Base-by-base conservation (phyloP, 2,113 vertebrate species). In the Paratilapia polleni region DNA sequence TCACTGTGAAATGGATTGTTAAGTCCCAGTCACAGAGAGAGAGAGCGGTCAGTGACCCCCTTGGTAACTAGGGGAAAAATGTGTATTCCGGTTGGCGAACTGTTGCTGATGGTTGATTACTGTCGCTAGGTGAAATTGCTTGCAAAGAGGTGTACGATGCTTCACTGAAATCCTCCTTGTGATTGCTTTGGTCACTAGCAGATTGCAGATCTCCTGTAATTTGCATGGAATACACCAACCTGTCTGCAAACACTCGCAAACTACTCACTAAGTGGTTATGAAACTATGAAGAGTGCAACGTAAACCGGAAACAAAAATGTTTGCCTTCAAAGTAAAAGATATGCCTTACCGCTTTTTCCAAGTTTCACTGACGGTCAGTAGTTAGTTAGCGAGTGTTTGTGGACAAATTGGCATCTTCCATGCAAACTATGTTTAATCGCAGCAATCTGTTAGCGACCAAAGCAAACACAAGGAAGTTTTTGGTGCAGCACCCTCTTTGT, bases 181-280 rank as follows among this genome's bases (percentile, higher is more conserved):
- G 24, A 66, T 43, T 38, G 15, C 2, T 9, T 0, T 0, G 62
- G 36, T 43, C 41, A 36, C 63, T 66, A 24, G 13, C 63, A 24
- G n/a, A 66, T 15, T 0, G 36, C 13, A 13, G 43, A 43, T 17
- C 10, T 4, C 0, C 24, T 43, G 10, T 66, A 66, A 9, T 66
- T 66, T 66, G 8, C 38, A 43, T 66, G 3, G 14, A 17, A 43
- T 36, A 43, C 34, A 38, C 6, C n/a, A 22, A 22, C 11, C 38
- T 38, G 22, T 38, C 61, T 38, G 7, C 36, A 38, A 38, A 38
- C 2, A 38, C 36, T 38, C 6, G 34, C 34, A 3, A 36, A 6
- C 34, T 36, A 36, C 34, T 36, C 4, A 31, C 28, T 31, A 31
- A 4, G 28, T 31, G 28, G 28, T 31, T 31, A 4, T 31, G 28